Conservation (phyloP, 2,797 vertebrate species). For the Chromobotia macracanthus region DNA sequence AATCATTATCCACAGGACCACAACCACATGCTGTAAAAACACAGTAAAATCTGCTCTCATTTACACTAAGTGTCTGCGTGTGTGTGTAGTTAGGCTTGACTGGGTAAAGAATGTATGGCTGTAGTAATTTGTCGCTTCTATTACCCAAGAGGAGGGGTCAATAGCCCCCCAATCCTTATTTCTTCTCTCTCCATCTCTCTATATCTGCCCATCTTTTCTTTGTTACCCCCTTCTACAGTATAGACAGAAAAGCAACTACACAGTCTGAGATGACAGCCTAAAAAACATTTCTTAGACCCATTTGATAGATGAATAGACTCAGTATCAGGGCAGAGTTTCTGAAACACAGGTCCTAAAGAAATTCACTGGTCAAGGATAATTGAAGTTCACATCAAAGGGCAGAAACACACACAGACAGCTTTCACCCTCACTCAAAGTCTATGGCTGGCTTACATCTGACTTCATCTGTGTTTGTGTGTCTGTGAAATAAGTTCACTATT, state of each 20-base stretch:
- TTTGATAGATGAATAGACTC: constrained; percentile 1
- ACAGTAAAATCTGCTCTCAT: constrained; percentile 47
- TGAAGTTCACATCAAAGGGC: constrained; percentile 27
- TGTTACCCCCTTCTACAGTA: constrained; percentile 2
- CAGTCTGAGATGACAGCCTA: not conserved
- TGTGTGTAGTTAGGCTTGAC: constrained; percentile 53
- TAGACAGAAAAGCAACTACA: constrained; percentile 1
- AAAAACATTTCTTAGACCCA: not conserved
- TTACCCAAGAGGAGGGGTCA: constrained; percentile 15
- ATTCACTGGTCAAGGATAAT: constrained; percentile 7
- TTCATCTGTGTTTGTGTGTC: constrained; percentile 36
- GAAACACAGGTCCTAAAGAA: not conserved
- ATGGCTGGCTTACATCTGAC: constrained; percentile 12
- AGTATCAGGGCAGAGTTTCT: not conserved
- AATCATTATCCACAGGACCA: constrained; percentile 72
- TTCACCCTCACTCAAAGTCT: not conserved
- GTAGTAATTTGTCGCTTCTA: constrained; percentile 50
- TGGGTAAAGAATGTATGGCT: constrained; percentile 57
- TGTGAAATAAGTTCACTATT: constrained; percentile 47
- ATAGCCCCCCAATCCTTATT: constrained; percentile 30
- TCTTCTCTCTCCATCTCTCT: constrained; percentile 3
- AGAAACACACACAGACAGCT: not conserved
- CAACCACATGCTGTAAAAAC: constrained; percentile 69
- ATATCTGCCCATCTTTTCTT: constrained; percentile 18
- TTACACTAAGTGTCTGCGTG: constrained; percentile 34